These are phyloP conservation scores for Anarsia innoxiella DNA, from an alignment of 2,888 invertebrate species.

Conservation along the genomic window DNA sequence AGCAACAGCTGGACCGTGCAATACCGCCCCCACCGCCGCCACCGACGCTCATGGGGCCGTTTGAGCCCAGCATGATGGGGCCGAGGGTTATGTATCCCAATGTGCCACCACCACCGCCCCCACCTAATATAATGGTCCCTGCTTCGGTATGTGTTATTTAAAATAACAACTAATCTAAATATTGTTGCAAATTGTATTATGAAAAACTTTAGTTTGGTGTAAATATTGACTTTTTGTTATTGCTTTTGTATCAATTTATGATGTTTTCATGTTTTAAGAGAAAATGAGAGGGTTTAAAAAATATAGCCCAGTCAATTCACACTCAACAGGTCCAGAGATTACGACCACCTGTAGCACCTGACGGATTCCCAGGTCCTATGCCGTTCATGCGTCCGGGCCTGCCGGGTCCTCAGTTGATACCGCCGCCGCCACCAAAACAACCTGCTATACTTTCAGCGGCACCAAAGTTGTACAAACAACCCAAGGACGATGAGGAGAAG, in stretches of 20 bases:
- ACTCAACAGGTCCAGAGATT: conserved; percentile 46
- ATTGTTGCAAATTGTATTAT: no score
- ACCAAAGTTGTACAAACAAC: conserved; percentile 79
- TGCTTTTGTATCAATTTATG: no score
- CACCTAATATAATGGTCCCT: conserved; percentile 79
- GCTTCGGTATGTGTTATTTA: conserved; percentile 76
- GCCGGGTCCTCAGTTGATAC: conserved; percentile 57
- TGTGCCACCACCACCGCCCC: conserved; percentile 80
- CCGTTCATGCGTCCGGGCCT: conserved; percentile 51
- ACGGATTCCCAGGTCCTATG: conserved; percentile 49
- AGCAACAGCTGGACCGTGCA: conserved; percentile 78
- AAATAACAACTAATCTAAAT: no score
- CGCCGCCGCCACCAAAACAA: conserved; percentile 66
- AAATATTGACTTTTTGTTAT: conserved; percentile 1
- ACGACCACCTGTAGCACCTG: conserved; percentile 32
- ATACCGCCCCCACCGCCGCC: conserved; percentile 53
- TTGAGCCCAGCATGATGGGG: conserved; percentile 33
- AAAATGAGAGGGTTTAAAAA: no score
- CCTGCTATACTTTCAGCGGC: conserved; percentile 81
- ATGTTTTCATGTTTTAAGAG: no score
- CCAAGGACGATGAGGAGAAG: conserved; percentile 57
- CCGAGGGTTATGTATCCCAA: conserved; percentile 71
- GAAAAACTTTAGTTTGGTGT: no score
- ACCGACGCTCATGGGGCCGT: conserved; percentile 40
- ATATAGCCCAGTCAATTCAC: no score